Evolutionary conservation across 1,140 invertebrate genomes (phyloP), one percentile per base, ranked within the genome.

Genomic region (Drosophila obscura): DNA sequence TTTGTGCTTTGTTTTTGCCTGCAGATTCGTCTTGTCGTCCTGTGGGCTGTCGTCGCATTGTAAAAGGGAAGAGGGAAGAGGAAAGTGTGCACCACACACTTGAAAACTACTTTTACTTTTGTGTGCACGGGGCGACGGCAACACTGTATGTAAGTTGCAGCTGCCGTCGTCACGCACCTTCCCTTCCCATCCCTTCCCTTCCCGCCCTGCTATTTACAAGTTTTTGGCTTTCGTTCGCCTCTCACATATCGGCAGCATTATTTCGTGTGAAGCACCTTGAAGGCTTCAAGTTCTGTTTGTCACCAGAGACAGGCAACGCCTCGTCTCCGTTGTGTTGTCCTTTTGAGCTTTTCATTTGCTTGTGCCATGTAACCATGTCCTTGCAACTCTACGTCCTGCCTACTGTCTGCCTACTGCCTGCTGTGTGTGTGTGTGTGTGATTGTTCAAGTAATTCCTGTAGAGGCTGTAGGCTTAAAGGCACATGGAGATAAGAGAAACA

Each of bases 91-190:
- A 73, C 64, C 60, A 31, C 81, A 31, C 81, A 85, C 81, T 84
- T 74, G 77, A 87, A 59, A 73, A 85, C 77, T 81, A 85, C 81
- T 85, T 85, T 85, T 85, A 87, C 81, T 87, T 85, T 87, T 85
- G 82, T 85, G 55, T 87, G 57, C 81, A 80, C 60, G 8, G 31
- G 31, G 28, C 19, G 28, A 8, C 31, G 31, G 77, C 82, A 85
- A 87, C 68, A 77, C 73, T 73, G 51, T 79, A 63, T 31, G 31
- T 31, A 9, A 41, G 63, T 59, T 53, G 52, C 68, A 73, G 28
- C 31, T 24, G 46, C 45, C 55, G 22, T 8, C 9, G 3, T 45
- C 48, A 9, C 57, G 52, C 43, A n/a, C 41, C 44, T 6, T 7
- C 16, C 41, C 44, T 6, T 7, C n/a, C 57, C 31, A 9, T 9